Evolutionary conservation across 2,888 invertebrate genomes (phyloP).

Genomic region (Trileptium ribeirensis): DNA sequence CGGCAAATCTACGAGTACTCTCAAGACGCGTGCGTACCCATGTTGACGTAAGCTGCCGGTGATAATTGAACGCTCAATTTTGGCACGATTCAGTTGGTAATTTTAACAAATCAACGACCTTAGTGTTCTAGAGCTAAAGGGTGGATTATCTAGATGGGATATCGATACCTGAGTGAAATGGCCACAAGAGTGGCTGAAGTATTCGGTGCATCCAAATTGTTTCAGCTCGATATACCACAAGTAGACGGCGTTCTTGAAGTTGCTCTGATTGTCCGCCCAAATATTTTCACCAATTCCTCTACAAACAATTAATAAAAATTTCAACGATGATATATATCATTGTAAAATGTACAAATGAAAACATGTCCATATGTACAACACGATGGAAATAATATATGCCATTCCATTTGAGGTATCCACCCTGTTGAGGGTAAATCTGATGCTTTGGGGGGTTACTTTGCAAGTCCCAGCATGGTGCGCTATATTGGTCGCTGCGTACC

Average conservation of each 20-base stretch:
- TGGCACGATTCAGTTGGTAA: no score
- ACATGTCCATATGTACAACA: no score
- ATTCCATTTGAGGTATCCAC: not conserved
- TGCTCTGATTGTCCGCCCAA: not conserved
- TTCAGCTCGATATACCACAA: constrained; percentile 3
- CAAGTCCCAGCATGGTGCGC: not conserved
- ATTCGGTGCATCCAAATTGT: not conserved
- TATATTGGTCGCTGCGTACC: not conserved
- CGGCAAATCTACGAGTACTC: no score
- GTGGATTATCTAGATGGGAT: not conserved
- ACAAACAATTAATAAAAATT: no score
- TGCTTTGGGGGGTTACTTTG: not conserved
- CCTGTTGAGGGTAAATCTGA: not conserved
- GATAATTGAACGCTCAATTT: no score
- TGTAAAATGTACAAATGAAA: no score
- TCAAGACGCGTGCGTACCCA: no score
- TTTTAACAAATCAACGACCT: no score
- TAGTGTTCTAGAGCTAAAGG: no score
- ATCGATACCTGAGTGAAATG: constrained; percentile 11
- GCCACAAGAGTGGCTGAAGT: constrained; percentile 9
- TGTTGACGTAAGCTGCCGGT: no score
- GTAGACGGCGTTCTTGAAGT: not conserved
- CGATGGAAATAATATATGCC: no score
- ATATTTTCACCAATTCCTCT: constrained; percentile 11
- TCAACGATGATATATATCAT: no score